phyloP scores from a whole-genome alignment of 53 echinoderm and acorn worm species.

The Crossaster papposus region DNA sequence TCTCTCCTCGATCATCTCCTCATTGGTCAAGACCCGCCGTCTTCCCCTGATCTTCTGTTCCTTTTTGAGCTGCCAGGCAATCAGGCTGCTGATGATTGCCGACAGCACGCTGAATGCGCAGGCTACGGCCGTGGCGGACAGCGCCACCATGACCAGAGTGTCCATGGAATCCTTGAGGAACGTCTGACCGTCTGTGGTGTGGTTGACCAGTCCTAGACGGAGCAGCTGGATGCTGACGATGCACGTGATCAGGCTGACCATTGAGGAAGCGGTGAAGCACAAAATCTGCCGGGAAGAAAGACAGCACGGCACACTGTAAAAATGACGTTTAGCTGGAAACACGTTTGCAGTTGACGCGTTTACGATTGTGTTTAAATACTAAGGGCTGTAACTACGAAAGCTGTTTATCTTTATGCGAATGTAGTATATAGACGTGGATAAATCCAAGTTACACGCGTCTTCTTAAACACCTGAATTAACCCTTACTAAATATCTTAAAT shows the following conservation, averaged over 20 bases:
- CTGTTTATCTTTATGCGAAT: too few species aligned
- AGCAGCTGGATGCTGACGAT: slow-evolving; percentile 91
- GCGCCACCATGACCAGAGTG: slow-evolving; percentile 70
- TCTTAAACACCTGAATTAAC: too few species aligned
- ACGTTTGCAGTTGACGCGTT: background rate
- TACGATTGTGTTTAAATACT: too few species aligned
- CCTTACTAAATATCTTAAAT: too few species aligned
- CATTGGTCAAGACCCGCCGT: slow-evolving; percentile 68
- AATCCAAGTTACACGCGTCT: too few species aligned
- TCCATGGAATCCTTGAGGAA: slow-evolving; percentile 90
- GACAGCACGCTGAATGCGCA: slow-evolving; percentile 78
- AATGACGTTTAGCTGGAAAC: background rate
- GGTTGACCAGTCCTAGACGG: slow-evolving; percentile 86
- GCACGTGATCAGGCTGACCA: slow-evolving; percentile 81
- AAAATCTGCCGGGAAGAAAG: slow-evolving; percentile 70
- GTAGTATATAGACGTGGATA: too few species aligned
- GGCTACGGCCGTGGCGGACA: slow-evolving; percentile 76
- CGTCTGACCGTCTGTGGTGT: slow-evolving; percentile 91
- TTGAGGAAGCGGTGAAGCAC: slow-evolving; percentile 87
- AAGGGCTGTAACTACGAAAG: too few species aligned
- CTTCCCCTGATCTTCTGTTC: slow-evolving; percentile 58
- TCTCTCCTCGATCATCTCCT: slow-evolving; percentile 86
- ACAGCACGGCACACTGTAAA: background rate
- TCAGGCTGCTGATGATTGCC: slow-evolving; percentile 70
- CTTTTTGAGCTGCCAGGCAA: slow-evolving; percentile 82